A percentile compares a stretch with the other conserved stretches of the same genome.
These are phyloP conservation scores for Eufriesea mexicana DNA, from an alignment of 1,140 invertebrate genomes.

Conservation along the genomic window DNA sequence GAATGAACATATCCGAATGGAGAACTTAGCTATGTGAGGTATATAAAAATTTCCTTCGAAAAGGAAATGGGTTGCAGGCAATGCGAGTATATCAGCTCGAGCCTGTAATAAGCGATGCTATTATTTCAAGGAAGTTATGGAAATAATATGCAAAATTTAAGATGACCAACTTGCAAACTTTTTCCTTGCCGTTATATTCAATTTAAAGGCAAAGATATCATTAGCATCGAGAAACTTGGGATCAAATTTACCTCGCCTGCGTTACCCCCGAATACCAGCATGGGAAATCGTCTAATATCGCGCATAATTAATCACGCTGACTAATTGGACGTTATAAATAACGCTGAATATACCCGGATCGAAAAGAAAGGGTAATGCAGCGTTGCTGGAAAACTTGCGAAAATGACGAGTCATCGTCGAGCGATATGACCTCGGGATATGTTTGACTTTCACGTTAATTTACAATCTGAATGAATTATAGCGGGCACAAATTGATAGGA, in stretches of 20 bases:
- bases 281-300: no score
- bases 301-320: background rate
- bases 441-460: constrained; percentile 11
- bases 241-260: no score
- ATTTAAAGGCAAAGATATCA: no score
- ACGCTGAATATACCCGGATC: background rate
- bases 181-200: background rate
- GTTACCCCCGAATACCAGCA: background rate
- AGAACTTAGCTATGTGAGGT: no score
- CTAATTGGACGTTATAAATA: background rate
- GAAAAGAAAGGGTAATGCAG: background rate
- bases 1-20: no score
- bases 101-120: no score
- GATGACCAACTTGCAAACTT: background rate
- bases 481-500: constrained; percentile 40
- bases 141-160: no score
- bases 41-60: no score
- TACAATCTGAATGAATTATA: constrained; percentile 23
- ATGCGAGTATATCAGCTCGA: no score
- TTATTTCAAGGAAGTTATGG: no score
- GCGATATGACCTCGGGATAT: background rate
- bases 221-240: background rate
- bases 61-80: no score
- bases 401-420: background rate
- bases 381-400: background rate